phyloP scores from a whole-genome alignment of 2,888 invertebrate genomes.

The Dilophus febrilis region DNA sequence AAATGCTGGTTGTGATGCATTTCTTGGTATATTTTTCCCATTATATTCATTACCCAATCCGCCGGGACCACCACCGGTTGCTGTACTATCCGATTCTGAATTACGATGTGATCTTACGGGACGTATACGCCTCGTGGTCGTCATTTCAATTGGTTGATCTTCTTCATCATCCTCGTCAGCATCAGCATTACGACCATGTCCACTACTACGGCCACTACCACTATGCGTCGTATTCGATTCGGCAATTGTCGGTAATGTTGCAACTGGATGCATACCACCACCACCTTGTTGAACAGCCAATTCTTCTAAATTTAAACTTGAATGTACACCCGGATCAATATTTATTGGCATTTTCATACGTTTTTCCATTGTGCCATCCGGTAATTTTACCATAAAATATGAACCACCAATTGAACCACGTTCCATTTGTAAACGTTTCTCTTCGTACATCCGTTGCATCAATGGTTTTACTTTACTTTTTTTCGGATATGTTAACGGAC shows the following conservation, averaged over 20 bases:
- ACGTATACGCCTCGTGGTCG: slow-evolving; percentile 11
- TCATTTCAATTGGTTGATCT: slow-evolving; percentile 12
- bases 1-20: slow-evolving; percentile 77
- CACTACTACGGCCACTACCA: too few species aligned
- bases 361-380: slow-evolving; percentile 81
- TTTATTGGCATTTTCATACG: slow-evolving; percentile 80
- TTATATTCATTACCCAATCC: neutral
- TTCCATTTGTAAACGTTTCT: slow-evolving; percentile 79
- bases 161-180: too few species aligned
- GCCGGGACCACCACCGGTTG: slow-evolving; percentile 18
- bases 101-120: slow-evolving; percentile 20
- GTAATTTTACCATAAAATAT: slow-evolving; percentile 72
- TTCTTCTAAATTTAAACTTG: slow-evolving; percentile 75
- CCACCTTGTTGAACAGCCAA: slow-evolving; percentile 55
- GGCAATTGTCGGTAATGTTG: slow-evolving; percentile 76
- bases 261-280: slow-evolving; percentile 65
- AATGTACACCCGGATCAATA: slow-evolving; percentile 86
- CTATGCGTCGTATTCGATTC: slow-evolving; percentile 61
- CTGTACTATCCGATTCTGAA: slow-evolving; percentile 22
- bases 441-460: slow-evolving; percentile 83
- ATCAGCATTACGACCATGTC: too few species aligned
- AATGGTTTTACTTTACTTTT: slow-evolving; percentile 48
- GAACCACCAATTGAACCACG: slow-evolving; percentile 76
- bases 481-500: slow-evolving; percentile 29
- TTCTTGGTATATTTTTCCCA: slow-evolving; percentile 47